Percentiles rank a stretch among this genome's conserved stretches.
These are phyloP conservation scores for Naja naja DNA, from an alignment of 2,113 vertebrate genomes.

Conservation along the genomic window DNA sequence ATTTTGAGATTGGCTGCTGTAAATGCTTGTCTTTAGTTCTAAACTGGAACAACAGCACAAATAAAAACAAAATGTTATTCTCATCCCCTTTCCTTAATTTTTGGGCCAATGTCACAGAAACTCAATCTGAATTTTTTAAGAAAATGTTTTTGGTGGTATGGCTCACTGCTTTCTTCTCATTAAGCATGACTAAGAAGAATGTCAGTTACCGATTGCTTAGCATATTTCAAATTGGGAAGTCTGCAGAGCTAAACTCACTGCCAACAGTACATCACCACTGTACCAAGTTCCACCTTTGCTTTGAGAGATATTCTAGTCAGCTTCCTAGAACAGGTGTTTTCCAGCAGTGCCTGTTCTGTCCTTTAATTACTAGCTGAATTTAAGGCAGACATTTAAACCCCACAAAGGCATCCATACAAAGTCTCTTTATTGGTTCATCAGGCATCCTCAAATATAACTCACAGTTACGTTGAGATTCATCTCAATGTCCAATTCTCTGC, in stretches of 20 bases:
- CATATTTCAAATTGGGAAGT: not conserved
- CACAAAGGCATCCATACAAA: too few species aligned
- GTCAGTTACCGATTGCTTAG: not conserved
- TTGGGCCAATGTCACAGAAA: not conserved
- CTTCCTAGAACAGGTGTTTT: not conserved
- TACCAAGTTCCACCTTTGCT: not conserved
- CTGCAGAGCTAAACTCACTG: not conserved
- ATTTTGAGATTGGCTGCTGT: constrained; percentile 66
- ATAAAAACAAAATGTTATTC: not conserved
- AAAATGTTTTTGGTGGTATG: not conserved
- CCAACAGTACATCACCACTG: too few species aligned
- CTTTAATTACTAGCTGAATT: too few species aligned
- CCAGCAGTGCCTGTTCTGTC: not conserved
- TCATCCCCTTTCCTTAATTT: not conserved
- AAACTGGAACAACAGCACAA: constrained; percentile 62
- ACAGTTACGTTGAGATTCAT: too few species aligned
- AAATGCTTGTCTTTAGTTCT: constrained; percentile 59
- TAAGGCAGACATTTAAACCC: too few species aligned
- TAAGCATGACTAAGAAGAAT: not conserved
- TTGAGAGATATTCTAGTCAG: not conserved
- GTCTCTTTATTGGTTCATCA: too few species aligned
- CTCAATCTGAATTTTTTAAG: not conserved
- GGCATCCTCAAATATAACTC: too few species aligned
- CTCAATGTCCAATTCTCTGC: too few species aligned
- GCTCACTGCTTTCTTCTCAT: not conserved